Conservation (phyloP, 2,797 vertebrate species). For the Euthynnus affinis region DNA sequence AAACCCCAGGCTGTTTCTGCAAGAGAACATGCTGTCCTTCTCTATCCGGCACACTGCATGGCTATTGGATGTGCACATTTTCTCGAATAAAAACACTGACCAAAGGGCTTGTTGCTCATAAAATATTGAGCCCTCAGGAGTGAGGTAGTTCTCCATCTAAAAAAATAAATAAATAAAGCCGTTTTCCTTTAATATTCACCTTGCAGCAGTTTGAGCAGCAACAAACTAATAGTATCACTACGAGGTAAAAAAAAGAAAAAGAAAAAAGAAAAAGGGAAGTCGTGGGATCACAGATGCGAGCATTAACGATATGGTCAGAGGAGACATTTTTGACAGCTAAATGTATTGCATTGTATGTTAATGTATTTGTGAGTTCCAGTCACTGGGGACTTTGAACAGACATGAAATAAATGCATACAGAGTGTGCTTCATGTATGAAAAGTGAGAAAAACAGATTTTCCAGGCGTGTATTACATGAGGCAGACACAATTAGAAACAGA, state of each 20-base stretch:
- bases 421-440: slow-evolving; percentile 9
- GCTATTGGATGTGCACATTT: slow-evolving; percentile 15
- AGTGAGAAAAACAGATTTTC: slow-evolving; percentile 38
- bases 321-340: slow-evolving; percentile 13
- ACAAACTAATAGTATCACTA: slow-evolving; percentile 36
- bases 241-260: slow-evolving; percentile 6
- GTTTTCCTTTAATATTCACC: slow-evolving; percentile 54
- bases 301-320: neutral
- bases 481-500: slow-evolving; percentile 40
- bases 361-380: slow-evolving; percentile 27
- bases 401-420: slow-evolving; percentile 42
- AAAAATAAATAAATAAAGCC: slow-evolving; percentile 55
- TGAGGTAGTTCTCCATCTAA: slow-evolving; percentile 48
- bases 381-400: slow-evolving; percentile 16
- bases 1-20: slow-evolving; percentile 2
- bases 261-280: neutral
- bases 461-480: slow-evolving; percentile 38
- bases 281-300: neutral
- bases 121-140: slow-evolving; percentile 71
- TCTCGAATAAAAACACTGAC: slow-evolving; percentile 51
- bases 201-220: slow-evolving; percentile 31
- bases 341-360: too few relatives aligned
- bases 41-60: slow-evolving; percentile 22
- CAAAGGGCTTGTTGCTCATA: slow-evolving; percentile 63
- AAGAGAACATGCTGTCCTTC: slow-evolving; percentile 17